A percentile compares a stretch with the other conserved stretches of the same genome.
Conservation (phyloP, 2,113 vertebrate species). For the Pyxicephalus adspersus region DNA sequence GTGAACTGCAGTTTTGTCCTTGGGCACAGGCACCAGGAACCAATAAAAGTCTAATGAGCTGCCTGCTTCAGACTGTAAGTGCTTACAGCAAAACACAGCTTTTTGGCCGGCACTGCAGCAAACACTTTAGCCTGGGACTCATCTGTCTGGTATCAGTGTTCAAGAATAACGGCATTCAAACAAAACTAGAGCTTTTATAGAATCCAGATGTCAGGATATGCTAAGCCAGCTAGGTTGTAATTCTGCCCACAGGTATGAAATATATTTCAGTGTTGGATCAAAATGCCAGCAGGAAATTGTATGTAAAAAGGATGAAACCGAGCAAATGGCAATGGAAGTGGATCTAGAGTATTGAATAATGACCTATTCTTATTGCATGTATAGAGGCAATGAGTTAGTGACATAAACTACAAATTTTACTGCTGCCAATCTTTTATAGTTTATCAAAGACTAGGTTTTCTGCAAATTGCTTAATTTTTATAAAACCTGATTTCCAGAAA, state of each 20-base stretch:
- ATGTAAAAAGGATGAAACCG: background rate
- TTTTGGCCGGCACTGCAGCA: slow-evolving; percentile 36
- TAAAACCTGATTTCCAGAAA: no score
- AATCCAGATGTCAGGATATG: slow-evolving; percentile 48
- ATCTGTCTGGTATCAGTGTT: slow-evolving; percentile 44
- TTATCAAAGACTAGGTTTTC: no score
- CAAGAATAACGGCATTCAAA: slow-evolving; percentile 20
- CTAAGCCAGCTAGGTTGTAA: slow-evolving; percentile 19
- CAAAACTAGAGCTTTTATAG: slow-evolving; percentile 31
- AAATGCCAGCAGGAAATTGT: slow-evolving; percentile 38
- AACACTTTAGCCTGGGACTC: slow-evolving; percentile 39
- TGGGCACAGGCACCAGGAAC: slow-evolving; percentile 33
- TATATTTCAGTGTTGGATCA: background rate
- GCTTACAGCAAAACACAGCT: slow-evolving; percentile 40
- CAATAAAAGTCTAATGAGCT: slow-evolving; percentile 46
- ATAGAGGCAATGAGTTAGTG: background rate
- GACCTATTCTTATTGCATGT: background rate
- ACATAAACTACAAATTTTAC: no score
- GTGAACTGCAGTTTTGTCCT: slow-evolving; percentile 37
- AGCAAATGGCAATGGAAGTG: slow-evolving; percentile 16
- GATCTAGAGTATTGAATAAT: background rate
- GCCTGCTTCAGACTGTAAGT: slow-evolving; percentile 42
- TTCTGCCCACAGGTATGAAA: slow-evolving; percentile 27
- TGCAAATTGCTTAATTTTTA: no score
- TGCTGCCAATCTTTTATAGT: no score